Conservation (phyloP, 1,140 invertebrate genomes). For the Marisa cornuarietis region DNA sequence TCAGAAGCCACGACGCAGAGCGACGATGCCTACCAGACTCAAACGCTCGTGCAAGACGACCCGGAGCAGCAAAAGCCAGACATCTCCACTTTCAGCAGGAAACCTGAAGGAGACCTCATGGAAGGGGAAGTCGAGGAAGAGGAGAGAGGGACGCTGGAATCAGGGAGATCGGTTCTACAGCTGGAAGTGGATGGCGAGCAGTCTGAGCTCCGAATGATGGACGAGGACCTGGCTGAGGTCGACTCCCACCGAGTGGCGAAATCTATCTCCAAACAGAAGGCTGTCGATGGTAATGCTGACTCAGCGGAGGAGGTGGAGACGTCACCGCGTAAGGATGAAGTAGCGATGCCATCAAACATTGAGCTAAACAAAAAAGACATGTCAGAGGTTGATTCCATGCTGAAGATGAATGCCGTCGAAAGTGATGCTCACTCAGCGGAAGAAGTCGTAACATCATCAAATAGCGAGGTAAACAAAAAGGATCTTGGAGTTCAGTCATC, state of each 20-base stretch:
- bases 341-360: neutral
- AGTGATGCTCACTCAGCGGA: neutral
- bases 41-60: neutral
- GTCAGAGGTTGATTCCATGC: neutral
- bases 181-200: neutral
- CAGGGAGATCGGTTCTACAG: neutral
- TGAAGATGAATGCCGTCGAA: conserved; percentile 11
- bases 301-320: neutral
- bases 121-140: conserved; percentile 9
- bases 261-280: neutral
- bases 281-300: neutral
- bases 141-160: neutral
- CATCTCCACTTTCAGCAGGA: neutral
- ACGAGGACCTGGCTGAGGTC: neutral
- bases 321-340: neutral
- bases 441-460: neutral
- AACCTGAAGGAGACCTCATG: conserved; percentile 10
- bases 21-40: neutral
- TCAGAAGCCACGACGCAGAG: neutral
- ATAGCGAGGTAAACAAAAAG: neutral
- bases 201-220: neutral
- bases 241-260: neutral
- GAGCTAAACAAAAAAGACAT: neutral
- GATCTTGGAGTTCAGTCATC: conserved; percentile 9
- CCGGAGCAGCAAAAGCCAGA: conserved; percentile 16